Percentiles rank a stretch among this genome's conserved stretches.
Evolutionary conservation across 2,113 vertebrate genomes (phyloP).

Genomic region (Mesoclemmys tuberculata): DNA sequence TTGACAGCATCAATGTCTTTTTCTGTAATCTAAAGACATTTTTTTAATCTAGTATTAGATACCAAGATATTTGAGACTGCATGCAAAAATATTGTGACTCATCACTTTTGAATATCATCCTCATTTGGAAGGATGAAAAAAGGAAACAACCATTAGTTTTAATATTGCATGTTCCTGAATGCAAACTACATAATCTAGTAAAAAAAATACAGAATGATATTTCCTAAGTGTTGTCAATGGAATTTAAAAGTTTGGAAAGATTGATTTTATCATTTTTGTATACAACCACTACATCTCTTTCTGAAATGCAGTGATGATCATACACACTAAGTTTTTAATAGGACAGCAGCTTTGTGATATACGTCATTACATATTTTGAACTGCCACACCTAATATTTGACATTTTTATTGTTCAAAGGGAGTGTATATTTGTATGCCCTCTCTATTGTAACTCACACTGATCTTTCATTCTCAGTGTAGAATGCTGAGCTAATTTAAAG

Average conservation of each 20-base stretch:
- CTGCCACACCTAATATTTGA: constrained; percentile 19
- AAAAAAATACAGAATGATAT: constrained; percentile 26
- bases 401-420: constrained; percentile 42
- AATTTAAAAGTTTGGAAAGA: constrained; percentile 50
- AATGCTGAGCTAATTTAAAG: not conserved
- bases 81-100: not conserved
- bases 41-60: constrained; percentile 22
- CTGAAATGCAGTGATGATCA: constrained; percentile 35
- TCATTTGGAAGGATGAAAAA: not conserved
- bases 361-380: constrained; percentile 10
- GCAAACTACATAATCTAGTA: constrained; percentile 48
- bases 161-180: constrained; percentile 2
- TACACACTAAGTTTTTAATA: constrained; percentile 53
- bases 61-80: not conserved
- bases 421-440: not conserved
- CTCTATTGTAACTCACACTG: not conserved
- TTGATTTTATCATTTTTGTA: constrained; percentile 43
- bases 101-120: not conserved
- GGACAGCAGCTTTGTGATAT: constrained; percentile 40
- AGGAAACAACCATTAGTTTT: constrained; percentile 43
- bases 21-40: not conserved
- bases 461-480: not conserved
- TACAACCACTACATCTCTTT: constrained; percentile 49
- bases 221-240: constrained; percentile 53
- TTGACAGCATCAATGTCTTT: not conserved